phyloP scores from a whole-genome alignment of 2,888 invertebrate genomes.

The Elysia crispata region DNA sequence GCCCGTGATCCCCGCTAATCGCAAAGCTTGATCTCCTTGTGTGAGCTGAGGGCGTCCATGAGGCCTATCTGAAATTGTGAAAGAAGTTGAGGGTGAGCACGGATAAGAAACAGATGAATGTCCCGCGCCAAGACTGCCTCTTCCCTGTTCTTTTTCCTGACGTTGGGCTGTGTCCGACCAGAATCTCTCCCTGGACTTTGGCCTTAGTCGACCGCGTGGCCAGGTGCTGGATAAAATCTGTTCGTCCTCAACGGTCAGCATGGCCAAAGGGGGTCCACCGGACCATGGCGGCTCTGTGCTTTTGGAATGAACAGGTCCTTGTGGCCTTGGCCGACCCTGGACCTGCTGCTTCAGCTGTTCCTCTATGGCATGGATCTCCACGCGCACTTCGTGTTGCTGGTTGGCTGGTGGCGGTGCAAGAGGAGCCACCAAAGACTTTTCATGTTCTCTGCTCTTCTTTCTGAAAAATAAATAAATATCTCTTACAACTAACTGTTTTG shows the following conservation, averaged over 20 bases:
- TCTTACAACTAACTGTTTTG: no score
- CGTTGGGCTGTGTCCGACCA: conserved; percentile 15
- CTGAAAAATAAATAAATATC: no score
- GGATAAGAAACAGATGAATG: neutral
- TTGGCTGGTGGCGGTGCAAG: neutral
- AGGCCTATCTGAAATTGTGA: neutral
- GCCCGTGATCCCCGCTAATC: no score
- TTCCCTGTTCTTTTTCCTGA: neutral
- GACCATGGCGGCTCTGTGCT: conserved; percentile 2
- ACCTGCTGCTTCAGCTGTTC: neutral
- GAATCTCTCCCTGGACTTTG: conserved; percentile 31
- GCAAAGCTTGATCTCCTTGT: no score
- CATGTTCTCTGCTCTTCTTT: neutral
- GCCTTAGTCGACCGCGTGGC: conserved; percentile 38
- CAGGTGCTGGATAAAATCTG: conserved; percentile 43
- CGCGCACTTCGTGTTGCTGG: conserved; percentile 38
- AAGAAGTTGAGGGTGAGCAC: neutral
- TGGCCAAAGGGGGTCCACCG: conserved; percentile 21
- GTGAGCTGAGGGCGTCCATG: conserved; percentile 33
- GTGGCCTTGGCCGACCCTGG: neutral
- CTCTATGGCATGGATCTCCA: conserved; percentile 37
- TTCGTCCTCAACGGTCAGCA: conserved; percentile 43
- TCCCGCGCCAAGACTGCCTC: no score
- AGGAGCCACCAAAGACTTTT: no score
- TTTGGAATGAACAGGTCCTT: conserved; percentile 1